These are phyloP conservation scores for Neogobius melanostomus DNA, from an alignment of 2,113 vertebrate genomes.

Conservation along the genomic window DNA sequence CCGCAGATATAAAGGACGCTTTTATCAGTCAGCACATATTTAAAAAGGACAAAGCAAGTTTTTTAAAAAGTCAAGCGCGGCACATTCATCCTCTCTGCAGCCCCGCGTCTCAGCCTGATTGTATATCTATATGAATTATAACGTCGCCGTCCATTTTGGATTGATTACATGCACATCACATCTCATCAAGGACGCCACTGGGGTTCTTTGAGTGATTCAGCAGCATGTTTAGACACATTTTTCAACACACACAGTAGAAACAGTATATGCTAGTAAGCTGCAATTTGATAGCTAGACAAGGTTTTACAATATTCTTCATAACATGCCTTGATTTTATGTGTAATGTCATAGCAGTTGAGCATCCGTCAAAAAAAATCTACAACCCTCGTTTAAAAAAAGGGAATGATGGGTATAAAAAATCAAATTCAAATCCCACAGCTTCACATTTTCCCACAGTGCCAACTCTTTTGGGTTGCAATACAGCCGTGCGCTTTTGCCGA, in stretches of 20 bases:
- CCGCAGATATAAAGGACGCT: constrained; percentile 41
- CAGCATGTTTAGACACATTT: constrained; percentile 47
- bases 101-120: constrained; percentile 36
- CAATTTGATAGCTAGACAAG: too few relatives aligned
- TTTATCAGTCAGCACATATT: constrained; percentile 47
- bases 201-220: constrained; percentile 54
- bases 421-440: too few relatives aligned
- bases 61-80: constrained; percentile 22
- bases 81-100: constrained; percentile 21
- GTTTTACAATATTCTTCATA: too few relatives aligned
- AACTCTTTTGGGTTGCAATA: too few relatives aligned
- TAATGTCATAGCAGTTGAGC: too few relatives aligned
- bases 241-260: background rate
- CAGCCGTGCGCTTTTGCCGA: too few relatives aligned
- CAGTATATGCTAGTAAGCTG: too few relatives aligned
- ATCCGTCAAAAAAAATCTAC: too few relatives aligned
- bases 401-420: too few relatives aligned
- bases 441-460: too few relatives aligned
- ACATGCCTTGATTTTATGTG: too few relatives aligned
- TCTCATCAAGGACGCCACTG: constrained; percentile 59
- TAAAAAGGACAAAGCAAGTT: constrained; percentile 36
- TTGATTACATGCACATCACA: constrained; percentile 65
- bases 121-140: constrained; percentile 50
- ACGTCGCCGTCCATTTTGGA: constrained; percentile 49
- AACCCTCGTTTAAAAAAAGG: too few relatives aligned